Conservation (phyloP, 2,888 invertebrate species). For the Amphipoea lucens region DNA sequence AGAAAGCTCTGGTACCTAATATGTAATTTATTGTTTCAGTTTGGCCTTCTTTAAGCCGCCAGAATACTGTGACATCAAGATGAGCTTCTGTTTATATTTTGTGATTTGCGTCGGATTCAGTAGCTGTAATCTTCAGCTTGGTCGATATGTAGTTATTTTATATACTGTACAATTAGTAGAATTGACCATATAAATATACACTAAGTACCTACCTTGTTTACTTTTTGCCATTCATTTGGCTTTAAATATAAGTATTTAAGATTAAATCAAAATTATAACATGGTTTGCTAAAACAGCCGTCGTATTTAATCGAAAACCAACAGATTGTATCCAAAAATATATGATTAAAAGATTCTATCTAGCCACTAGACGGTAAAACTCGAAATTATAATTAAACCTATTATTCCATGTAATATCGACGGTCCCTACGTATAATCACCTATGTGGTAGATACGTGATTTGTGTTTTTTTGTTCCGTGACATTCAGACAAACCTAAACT, state of each 20-base stretch:
- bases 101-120: not conserved
- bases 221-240: not conserved
- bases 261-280: conserved; percentile 14
- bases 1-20: not conserved
- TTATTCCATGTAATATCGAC: conserved; percentile 48
- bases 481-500: too few species aligned
- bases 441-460: too few species aligned
- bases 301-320: not conserved
- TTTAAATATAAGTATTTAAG: conserved; percentile 9
- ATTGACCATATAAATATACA: conserved; percentile 3
- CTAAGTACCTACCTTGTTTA: not conserved
- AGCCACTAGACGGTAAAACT: conserved; percentile 26
- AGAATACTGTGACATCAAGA: not conserved
- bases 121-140: not conserved
- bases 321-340: conserved; percentile 19
- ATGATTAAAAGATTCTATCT: conserved; percentile 38
- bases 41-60: conserved; percentile 51
- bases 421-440: too few species aligned
- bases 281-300: not conserved
- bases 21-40: conserved; percentile 62
- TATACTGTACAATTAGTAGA: not conserved
- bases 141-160: not conserved
- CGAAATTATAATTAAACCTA: conserved; percentile 40
- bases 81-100: conserved; percentile 4
- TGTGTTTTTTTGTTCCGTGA: too few species aligned